Percentiles rank a stretch among this genome's conserved stretches.
These are phyloP conservation scores for Trogon melanurus DNA, from an alignment of 2,113 vertebrate genomes.

Conservation along the genomic window DNA sequence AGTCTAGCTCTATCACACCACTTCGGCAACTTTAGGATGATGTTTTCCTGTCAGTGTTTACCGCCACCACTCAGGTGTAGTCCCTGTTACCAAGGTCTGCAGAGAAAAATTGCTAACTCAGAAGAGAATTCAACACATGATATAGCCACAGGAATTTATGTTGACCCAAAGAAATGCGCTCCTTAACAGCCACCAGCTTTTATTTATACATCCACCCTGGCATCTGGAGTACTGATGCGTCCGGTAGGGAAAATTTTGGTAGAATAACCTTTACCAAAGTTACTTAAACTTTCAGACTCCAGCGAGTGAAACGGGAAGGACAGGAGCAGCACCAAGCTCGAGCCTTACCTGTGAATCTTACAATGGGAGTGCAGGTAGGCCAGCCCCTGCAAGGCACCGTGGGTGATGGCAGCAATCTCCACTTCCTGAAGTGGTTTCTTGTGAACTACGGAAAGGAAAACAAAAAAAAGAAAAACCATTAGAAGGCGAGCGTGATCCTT, in stretches of 20 bases:
- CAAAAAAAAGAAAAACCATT: background rate
- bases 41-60: background rate
- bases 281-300: background rate
- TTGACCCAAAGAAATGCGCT: background rate
- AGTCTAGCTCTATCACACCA: background rate
- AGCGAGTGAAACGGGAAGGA: background rate
- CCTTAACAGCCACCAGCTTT: background rate
- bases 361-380: conserved; percentile 97
- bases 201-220: background rate
- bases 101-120: background rate
- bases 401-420: conserved; percentile 99
- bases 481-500: background rate
- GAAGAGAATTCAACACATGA: background rate
- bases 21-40: background rate
- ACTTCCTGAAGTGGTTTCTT: conserved; percentile 99
- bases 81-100: background rate
- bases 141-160: background rate
- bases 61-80: background rate
- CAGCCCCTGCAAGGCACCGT: conserved; percentile 98
- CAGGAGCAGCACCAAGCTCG: background rate
- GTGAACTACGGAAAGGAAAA: conserved; percentile 80
- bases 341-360: conserved; percentile 94
- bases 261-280: background rate
- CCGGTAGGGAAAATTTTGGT: background rate
- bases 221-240: background rate